Evolutionary conservation across 2,888 invertebrate genomes (phyloP).

Genomic region (Chelonus formosanus): DNA sequence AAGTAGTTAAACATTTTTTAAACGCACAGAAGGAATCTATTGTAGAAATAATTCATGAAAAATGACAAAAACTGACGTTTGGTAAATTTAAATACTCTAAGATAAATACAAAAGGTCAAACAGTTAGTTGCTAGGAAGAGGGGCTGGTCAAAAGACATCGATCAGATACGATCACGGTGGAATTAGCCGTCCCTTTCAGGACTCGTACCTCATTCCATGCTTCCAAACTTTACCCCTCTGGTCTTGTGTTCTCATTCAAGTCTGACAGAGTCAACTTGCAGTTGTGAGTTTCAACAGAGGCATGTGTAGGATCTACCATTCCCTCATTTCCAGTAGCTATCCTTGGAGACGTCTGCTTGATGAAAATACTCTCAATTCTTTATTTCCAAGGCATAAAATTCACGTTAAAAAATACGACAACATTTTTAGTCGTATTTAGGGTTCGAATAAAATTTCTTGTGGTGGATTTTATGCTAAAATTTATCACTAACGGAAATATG

Average conservation of each 20-base stretch:
- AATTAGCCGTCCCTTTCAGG: slow-evolving; percentile 64
- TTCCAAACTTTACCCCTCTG: slow-evolving; percentile 35
- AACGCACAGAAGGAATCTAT: too few relatives aligned
- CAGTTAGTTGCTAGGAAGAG: slow-evolving; percentile 12
- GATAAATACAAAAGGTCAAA: slow-evolving; percentile 10
- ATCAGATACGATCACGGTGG: slow-evolving; percentile 63
- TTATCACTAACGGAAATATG: slow-evolving; percentile 14
- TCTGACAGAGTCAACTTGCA: slow-evolving; percentile 14
- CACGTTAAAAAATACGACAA: too few relatives aligned
- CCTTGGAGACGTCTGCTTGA: too few relatives aligned
- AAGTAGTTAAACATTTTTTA: too few relatives aligned
- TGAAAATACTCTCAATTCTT: too few relatives aligned
- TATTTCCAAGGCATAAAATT: too few relatives aligned
- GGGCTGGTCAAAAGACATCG: slow-evolving; percentile 57
- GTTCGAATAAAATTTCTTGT: slow-evolving; percentile 4
- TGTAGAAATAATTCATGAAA: not conserved
- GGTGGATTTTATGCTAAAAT: slow-evolving; percentile 3
- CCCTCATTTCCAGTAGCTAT: too few relatives aligned
- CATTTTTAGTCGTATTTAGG: too few relatives aligned
- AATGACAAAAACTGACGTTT: not conserved
- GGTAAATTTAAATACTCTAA: slow-evolving; percentile 13
- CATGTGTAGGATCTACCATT: too few relatives aligned
- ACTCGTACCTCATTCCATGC: slow-evolving; percentile 46
- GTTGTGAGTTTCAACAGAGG: slow-evolving; percentile 4
- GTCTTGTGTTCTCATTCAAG: slow-evolving; percentile 17